phyloP scores from a whole-genome alignment of 2,113 vertebrate species.

The Phodopus roborovskii region DNA sequence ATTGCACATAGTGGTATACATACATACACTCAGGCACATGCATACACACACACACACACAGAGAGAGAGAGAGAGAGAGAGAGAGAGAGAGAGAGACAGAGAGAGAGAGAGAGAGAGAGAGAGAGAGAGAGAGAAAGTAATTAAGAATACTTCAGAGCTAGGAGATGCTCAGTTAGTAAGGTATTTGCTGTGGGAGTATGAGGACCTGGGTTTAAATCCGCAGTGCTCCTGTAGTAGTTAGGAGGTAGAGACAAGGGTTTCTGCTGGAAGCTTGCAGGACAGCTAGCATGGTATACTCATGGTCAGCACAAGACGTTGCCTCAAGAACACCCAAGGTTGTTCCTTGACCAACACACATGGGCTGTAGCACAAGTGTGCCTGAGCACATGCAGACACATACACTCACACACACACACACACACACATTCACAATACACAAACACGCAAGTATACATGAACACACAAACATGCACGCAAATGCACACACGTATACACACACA shows the following conservation, averaged over 20 bases:
- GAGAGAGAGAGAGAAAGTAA: not conserved
- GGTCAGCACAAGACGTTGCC: not conserved
- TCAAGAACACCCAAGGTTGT: not conserved
- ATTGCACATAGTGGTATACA: not conserved
- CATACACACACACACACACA: not conserved
- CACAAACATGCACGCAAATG: not conserved
- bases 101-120: not conserved
- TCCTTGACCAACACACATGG: not conserved
- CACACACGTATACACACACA: not conserved
- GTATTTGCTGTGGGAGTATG: not conserved
- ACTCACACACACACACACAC: not conserved
- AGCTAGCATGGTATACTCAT: not conserved
- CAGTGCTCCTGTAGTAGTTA: not conserved
- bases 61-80: not conserved
- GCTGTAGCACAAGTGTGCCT: not conserved
- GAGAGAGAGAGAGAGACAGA: not conserved
- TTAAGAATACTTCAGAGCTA: not conserved
- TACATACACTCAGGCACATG: not conserved
- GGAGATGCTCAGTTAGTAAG: not conserved
- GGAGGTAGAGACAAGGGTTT: not conserved
- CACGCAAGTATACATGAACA: too few species aligned
- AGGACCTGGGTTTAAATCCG: not conserved
- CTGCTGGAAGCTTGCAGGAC: not conserved
- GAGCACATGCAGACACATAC: too few species aligned
- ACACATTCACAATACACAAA: not conserved